phyloP scores from a whole-genome alignment of 2,888 invertebrate species.

The Hyalella azteca region DNA sequence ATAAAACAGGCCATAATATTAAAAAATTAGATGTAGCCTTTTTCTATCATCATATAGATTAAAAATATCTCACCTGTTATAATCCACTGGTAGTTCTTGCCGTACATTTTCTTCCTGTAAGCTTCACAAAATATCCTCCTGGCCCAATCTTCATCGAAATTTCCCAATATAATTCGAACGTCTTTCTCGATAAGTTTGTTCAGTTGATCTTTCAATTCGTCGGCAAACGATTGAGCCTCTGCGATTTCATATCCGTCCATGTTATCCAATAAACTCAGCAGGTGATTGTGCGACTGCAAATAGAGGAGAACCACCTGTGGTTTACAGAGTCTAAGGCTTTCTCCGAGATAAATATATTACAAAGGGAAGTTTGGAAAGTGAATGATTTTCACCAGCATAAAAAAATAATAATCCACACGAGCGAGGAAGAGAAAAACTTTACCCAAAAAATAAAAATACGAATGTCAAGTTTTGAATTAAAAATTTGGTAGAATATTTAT shows the following conservation, averaged over 20 bases:
- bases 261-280: conserved; percentile 83
- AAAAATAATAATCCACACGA: too few relatives aligned
- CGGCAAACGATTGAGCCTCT: conserved; percentile 89
- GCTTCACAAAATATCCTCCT: conserved; percentile 87
- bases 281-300: conserved; percentile 80
- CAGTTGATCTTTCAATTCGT: conserved; percentile 81
- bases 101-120: conserved; percentile 78
- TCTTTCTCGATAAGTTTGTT: conserved; percentile 86
- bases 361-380: too few relatives aligned
- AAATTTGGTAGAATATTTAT: too few relatives aligned
- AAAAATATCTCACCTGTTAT: conserved; percentile 66
- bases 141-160: conserved; percentile 95
- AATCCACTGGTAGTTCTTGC: conserved; percentile 92
- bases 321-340: too few relatives aligned
- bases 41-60: too few relatives aligned
- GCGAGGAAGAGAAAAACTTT: too few relatives aligned
- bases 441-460: too few relatives aligned
- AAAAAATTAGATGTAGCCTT: too few relatives aligned
- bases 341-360: too few relatives aligned
- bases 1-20: too few relatives aligned
- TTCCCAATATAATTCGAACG: conserved; percentile 91
- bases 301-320: not conserved
- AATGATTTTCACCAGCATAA: too few relatives aligned
- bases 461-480: too few relatives aligned
- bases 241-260: conserved; percentile 77